Evolutionary conservation across 1,140 invertebrate genomes (phyloP).

Genomic region (Lepidurus arcticus): DNA sequence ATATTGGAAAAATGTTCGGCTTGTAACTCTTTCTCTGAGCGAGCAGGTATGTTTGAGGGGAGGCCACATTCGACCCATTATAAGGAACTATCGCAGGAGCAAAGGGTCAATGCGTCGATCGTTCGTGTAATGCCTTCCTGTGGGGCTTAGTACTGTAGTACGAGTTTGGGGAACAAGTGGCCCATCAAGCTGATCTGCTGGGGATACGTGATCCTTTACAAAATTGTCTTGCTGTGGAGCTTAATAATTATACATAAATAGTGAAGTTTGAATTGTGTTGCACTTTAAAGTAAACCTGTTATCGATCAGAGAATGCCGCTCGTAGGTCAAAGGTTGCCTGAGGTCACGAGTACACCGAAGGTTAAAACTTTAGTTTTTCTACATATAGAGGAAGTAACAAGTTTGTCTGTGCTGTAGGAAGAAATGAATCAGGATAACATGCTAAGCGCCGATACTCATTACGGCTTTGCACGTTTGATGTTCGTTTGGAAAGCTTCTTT

Average conservation of each 20-base stretch:
- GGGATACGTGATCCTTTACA: neutral
- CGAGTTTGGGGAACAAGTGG: conserved; percentile 14
- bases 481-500: conserved; percentile 69
- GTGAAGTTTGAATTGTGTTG: neutral
- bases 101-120: conserved; percentile 6
- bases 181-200: neutral
- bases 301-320: neutral
- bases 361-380: neutral
- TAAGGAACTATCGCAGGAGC: neutral
- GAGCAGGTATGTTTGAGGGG: conserved; percentile 2
- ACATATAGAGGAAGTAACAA: neutral
- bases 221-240: neutral
- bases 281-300: neutral
- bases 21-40: neutral
- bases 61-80: neutral
- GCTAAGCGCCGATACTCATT: neutral
- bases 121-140: neutral
- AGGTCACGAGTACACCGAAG: conserved; percentile 5
- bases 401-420: neutral
- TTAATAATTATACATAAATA: neutral
- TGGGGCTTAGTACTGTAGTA: neutral
- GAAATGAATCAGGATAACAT: neutral
- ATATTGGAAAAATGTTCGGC: too few species aligned
- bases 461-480: conserved; percentile 60
- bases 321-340: neutral